Base-by-base conservation (phyloP, 1,140 invertebrate genomes). In the Drosophila nannoptera region DNA sequence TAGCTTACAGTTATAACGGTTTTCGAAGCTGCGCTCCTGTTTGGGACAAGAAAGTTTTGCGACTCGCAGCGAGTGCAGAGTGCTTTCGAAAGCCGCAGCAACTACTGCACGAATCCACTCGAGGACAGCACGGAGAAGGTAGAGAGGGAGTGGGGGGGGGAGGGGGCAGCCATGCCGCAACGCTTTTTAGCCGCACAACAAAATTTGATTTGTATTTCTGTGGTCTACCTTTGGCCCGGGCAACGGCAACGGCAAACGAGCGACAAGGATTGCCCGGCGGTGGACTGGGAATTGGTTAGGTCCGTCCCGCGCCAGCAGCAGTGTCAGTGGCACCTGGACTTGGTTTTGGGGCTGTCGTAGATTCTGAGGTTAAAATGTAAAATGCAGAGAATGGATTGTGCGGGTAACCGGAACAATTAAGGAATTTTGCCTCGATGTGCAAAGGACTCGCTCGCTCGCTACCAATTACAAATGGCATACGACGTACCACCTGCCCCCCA, bases 121-220 rank as follows among this genome's bases (percentile, higher is more conserved):
- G 52, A 69, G 38, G 43, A 50, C 49, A 33, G 64, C 60, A 63
- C 46, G 65, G 66, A 33, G 42, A 54, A 49, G 32, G 40, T 16
- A n/a, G 40, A 40, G 5, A 8, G 42, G 3, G 59, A 43, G 7
- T 7, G 36, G 16, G 11, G 33, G 43, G 33, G 14, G n/a, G 40
- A 43, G 12, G 40, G n/a, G 40, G 12, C 12, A 54, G 55, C 52
- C 50, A 52, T 49, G 42, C 61, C 60, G 73, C 74, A 80, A 83
- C 75, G 78, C 74, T 81, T 81, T 81, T 81, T 77, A 76, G 81
- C 77, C 81, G 77, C 81, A 86, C 81, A 86, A 77, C 81, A 87
- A 86, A 86, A 86, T 86, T 86, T 86, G 82, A 86, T 86, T 86
- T 86, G 82, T 86, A 86, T 86, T 86, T 86, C 82, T 86, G 82